phyloP scores from a whole-genome alignment of 2,888 invertebrate species.

The Torymus tubicola region DNA sequence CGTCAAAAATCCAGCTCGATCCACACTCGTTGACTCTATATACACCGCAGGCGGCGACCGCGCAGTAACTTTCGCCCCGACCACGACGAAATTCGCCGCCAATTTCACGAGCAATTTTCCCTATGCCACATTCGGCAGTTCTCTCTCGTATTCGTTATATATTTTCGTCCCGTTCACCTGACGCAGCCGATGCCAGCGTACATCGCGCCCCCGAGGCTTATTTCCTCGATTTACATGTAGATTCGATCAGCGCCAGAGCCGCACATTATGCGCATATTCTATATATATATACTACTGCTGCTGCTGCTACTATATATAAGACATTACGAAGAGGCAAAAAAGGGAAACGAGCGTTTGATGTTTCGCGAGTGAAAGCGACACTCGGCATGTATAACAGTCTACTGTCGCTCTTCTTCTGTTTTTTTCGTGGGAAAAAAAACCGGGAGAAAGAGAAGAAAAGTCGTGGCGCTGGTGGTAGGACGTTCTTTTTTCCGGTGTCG shows the following conservation, averaged over 20 bases:
- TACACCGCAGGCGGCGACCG: no score
- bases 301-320: no score
- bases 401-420: background rate
- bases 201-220: slow-evolving; percentile 54
- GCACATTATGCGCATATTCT: slow-evolving; percentile 23
- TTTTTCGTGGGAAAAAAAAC: no score
- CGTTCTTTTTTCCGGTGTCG: no score
- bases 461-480: no score
- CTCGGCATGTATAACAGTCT: background rate
- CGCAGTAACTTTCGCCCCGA: background rate
- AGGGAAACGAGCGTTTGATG: slow-evolving; percentile 15
- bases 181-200: slow-evolving; percentile 54
- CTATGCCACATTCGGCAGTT: background rate
- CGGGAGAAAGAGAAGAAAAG: no score
- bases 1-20: background rate
- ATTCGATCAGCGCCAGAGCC: slow-evolving; percentile 63
- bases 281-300: no score
- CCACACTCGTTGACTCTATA: no score
- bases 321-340: background rate
- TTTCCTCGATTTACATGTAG: slow-evolving; percentile 68
- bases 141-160: background rate
- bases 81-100: background rate
- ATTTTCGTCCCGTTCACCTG: slow-evolving; percentile 5
- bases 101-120: slow-evolving; percentile 38
- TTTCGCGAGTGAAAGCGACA: background rate